A percentile compares a stretch with the other conserved stretches of the same genome.
Evolutionary conservation across 2,113 vertebrate genomes (phyloP).

Genomic region (Grammomys dolichurus): DNA sequence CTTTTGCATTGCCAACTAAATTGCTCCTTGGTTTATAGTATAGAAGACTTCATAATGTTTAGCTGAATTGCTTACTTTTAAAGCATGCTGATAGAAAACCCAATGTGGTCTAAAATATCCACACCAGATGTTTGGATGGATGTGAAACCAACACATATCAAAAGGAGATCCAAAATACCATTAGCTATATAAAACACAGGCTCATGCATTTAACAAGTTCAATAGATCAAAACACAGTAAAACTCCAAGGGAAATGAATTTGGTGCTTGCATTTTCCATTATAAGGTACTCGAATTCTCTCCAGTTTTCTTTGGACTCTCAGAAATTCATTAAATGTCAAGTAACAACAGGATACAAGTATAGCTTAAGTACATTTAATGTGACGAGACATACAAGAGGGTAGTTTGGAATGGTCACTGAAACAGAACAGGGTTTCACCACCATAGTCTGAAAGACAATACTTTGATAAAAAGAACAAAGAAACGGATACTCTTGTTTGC

Average conservation of each 20-base stretch:
- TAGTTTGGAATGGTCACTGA: neutral
- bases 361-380: constrained; percentile 1
- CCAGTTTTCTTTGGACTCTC: neutral
- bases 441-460: neutral
- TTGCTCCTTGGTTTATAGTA: constrained; percentile 86
- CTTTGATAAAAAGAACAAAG: constrained; percentile 16
- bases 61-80: constrained; percentile 81
- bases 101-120: constrained; percentile 70
- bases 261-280: constrained; percentile 52
- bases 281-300: constrained; percentile 36
- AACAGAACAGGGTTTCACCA: neutral
- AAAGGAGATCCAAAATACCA: constrained; percentile 71
- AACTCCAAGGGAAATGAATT: constrained; percentile 38
- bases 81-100: constrained; percentile 80
- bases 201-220: constrained; percentile 62
- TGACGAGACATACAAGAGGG: neutral
- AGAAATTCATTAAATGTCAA: constrained; percentile 24
- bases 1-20: constrained; percentile 85
- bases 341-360: neutral
- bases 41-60: constrained; percentile 81
- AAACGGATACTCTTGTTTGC: neutral
- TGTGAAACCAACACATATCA: constrained; percentile 69
- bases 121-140: constrained; percentile 77
- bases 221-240: constrained; percentile 55
- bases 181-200: constrained; percentile 57